phyloP scores from a whole-genome alignment of 2,797 vertebrate species.

The Acipenser transmontanus region DNA sequence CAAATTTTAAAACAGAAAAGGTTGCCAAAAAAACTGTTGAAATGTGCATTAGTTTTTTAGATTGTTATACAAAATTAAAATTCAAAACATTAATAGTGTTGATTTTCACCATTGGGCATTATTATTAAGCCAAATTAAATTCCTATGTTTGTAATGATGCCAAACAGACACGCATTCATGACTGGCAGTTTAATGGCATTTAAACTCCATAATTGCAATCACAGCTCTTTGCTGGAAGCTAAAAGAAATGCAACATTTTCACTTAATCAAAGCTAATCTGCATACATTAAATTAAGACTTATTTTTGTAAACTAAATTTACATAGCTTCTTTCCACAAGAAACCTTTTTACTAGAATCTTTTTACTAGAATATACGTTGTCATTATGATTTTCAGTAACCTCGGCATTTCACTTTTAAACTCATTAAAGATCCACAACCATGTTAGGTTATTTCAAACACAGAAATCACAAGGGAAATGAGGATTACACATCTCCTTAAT shows the following conservation, averaged over 20 bases:
- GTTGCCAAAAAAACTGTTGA: background rate
- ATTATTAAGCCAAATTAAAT: constrained; percentile 1
- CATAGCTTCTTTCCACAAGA: background rate
- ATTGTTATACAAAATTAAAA: background rate
- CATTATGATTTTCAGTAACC: too few species aligned
- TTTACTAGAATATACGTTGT: too few species aligned
- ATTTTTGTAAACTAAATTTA: background rate
- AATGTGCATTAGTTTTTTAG: background rate
- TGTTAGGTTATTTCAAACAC: too few species aligned
- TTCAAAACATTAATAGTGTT: background rate
- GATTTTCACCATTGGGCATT: background rate
- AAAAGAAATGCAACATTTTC: background rate
- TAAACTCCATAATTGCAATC: constrained; percentile 4
- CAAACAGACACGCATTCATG: background rate
- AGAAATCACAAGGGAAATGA: too few species aligned
- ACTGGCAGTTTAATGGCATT: constrained; percentile 1
- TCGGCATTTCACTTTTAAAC: too few species aligned
- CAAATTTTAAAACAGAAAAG: too few species aligned
- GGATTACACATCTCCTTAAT: too few species aligned
- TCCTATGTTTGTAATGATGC: background rate
- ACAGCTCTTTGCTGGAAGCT: background rate
- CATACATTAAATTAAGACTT: background rate
- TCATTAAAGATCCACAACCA: too few species aligned
- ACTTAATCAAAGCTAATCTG: constrained; percentile 8
- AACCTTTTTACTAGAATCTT: background rate